Percentiles rank a stretch among this genome's conserved stretches.
phyloP scores from a whole-genome alignment of 1,140 invertebrate genomes.

The Panulirus ornatus region DNA sequence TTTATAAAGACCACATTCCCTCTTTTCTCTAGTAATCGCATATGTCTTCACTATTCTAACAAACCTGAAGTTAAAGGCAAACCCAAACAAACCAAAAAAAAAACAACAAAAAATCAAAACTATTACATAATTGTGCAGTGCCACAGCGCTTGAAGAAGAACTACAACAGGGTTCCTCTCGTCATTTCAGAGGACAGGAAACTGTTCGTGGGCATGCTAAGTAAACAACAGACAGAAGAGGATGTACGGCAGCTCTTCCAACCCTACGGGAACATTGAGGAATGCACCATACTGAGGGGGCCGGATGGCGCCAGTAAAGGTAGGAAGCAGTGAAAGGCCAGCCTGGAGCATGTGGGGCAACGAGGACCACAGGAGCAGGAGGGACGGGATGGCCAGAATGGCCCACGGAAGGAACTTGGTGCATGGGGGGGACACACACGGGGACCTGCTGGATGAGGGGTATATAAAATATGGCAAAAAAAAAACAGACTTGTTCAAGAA shows the following conservation, averaged over 20 bases:
- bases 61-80: conserved; percentile 20
- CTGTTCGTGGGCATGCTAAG: conserved; percentile 99
- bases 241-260: conserved; percentile 97
- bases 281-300: conserved; percentile 97
- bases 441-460: too few relatives aligned
- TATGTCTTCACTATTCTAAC: conserved; percentile 37
- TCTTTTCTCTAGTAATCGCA: conserved; percentile 24
- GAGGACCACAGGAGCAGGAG: conserved; percentile 6
- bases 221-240: conserved; percentile 99
- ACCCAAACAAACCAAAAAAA: conserved; percentile 22
- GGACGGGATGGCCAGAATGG: neutral
- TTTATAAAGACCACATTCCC: neutral
- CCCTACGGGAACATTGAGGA: conserved; percentile 98
- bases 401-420: neutral
- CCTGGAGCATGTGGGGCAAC: neutral
- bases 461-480: neutral
- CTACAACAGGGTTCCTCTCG: conserved; percentile 60
- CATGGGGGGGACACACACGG: neutral
- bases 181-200: conserved; percentile 92
- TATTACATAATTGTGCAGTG: conserved; percentile 17
- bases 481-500: neutral
- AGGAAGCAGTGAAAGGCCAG: conserved; percentile 78
- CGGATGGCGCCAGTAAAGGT: conserved; percentile 98
- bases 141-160: conserved; percentile 40
- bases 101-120: neutral